A percentile compares a stretch with the other conserved stretches of the same genome.
These are phyloP conservation scores for Theristicus caerulescens DNA, from an alignment of 2,113 vertebrate species.

Conservation along the genomic window DNA sequence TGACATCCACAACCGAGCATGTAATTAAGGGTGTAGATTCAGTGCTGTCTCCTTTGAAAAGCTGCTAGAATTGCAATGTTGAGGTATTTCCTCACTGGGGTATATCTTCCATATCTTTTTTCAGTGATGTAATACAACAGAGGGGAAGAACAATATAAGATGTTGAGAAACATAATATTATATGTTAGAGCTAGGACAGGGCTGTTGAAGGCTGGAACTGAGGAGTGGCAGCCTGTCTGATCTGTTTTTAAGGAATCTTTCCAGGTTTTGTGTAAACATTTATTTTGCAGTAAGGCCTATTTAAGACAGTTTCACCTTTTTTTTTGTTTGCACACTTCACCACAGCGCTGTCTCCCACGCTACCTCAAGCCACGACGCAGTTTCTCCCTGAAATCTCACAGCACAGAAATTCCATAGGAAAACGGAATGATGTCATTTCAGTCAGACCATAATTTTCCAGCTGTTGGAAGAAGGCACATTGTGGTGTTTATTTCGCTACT, in stretches of 20 bases:
- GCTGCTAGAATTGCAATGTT: not conserved
- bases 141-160: not conserved
- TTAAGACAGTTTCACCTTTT: not conserved
- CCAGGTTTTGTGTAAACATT: not conserved
- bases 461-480: slow-evolving; percentile 56
- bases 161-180: not conserved
- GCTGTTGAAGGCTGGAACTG: not conserved
- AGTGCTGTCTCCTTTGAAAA: not conserved
- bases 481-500: slow-evolving; percentile 59
- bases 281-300: not conserved
- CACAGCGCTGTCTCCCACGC: not conserved
- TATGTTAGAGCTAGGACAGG: not conserved
- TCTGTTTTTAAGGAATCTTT: not conserved
- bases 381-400: slow-evolving; percentile 11
- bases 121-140: not conserved
- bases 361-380: not conserved
- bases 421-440: slow-evolving; percentile 59
- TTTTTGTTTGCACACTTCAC: not conserved
- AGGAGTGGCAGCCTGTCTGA: not conserved
- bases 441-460: slow-evolving; percentile 62
- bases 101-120: not conserved
- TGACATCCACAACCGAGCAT: not conserved
- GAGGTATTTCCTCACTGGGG: not conserved
- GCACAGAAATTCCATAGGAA: slow-evolving; percentile 36
- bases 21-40: not conserved